phyloP scores from a whole-genome alignment of 1,140 invertebrate genomes.

The Ephestia elutella region DNA sequence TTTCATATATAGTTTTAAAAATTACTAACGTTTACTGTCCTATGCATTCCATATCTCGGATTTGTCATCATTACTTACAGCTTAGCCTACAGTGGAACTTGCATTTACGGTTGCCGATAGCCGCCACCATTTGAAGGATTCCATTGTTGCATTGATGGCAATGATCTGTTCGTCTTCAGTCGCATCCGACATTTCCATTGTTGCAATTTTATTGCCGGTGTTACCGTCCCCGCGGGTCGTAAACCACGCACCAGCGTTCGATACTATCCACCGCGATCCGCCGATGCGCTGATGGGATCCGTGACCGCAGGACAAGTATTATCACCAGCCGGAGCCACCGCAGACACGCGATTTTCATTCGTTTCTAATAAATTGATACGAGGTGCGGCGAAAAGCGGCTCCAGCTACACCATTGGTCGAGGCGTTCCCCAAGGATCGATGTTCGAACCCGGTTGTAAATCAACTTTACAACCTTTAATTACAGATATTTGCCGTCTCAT shows the following conservation, averaged over 20 bases:
- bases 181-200: slow-evolving; percentile 70
- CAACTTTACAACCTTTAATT: slow-evolving; percentile 74
- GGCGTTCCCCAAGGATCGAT: slow-evolving; percentile 53
- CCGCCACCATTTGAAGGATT: slow-evolving; percentile 62
- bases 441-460: slow-evolving; percentile 64
- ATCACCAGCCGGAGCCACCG: slow-evolving; percentile 62
- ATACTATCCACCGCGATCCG: slow-evolving; percentile 56
- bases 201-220: slow-evolving; percentile 70
- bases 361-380: slow-evolving; percentile 73
- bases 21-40: neutral
- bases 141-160: slow-evolving; percentile 70
- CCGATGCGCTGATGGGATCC: slow-evolving; percentile 47
- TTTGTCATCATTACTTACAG: slow-evolving; percentile 18
- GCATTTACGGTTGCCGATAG: slow-evolving; percentile 56
- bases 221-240: slow-evolving; percentile 64
- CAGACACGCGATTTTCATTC: slow-evolving; percentile 63
- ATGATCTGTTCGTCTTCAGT: slow-evolving; percentile 64
- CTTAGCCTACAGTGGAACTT: slow-evolving; percentile 36
- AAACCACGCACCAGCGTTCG: slow-evolving; percentile 59
- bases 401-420: slow-evolving; percentile 55
- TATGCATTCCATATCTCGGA: slow-evolving; percentile 8
- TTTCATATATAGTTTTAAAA: neutral
- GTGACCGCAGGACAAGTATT: slow-evolving; percentile 61
- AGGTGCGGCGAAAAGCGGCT: slow-evolving; percentile 34
- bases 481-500: slow-evolving; percentile 72